Evolutionary conservation across 2,113 vertebrate genomes (phyloP).

Genomic region (Myocastor coypus): DNA sequence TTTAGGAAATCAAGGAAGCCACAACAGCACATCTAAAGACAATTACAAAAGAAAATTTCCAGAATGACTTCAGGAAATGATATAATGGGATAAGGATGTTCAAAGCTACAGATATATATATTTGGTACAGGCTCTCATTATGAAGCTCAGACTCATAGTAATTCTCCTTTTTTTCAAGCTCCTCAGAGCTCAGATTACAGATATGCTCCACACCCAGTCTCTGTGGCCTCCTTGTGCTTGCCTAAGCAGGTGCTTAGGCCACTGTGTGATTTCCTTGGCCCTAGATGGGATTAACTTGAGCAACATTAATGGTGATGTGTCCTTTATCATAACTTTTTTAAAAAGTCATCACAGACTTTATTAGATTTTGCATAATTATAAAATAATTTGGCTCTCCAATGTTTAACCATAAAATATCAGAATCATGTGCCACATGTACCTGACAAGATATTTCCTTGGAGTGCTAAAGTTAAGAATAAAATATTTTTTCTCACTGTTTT

Average conservation of each 20-base stretch:
- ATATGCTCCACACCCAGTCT: too few relatives aligned
- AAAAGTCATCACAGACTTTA: not conserved
- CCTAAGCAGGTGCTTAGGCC: too few relatives aligned
- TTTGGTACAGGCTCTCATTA: too few relatives aligned
- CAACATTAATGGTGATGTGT: not conserved
- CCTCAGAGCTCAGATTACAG: too few relatives aligned
- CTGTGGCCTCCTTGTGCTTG: too few relatives aligned
- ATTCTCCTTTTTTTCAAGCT: too few relatives aligned
- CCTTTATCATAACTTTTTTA: not conserved
- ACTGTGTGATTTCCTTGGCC: too few relatives aligned
- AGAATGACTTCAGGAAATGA: not conserved
- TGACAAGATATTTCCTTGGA: not conserved
- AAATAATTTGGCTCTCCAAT: slow-evolving; percentile 12
- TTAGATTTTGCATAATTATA: not conserved
- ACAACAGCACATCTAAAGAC: not conserved
- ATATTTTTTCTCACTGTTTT: not conserved
- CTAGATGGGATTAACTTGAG: not conserved
- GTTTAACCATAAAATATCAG: not conserved
- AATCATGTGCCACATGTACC: not conserved
- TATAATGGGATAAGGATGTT: not conserved
- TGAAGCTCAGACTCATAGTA: too few relatives aligned
- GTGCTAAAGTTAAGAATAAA: slow-evolving; percentile 6
- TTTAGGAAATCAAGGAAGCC: not conserved
- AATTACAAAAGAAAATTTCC: not conserved
- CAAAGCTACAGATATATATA: not conserved